Base-by-base conservation (phyloP, 2,888 invertebrate genomes). In the Euplexia lucipara region DNA sequence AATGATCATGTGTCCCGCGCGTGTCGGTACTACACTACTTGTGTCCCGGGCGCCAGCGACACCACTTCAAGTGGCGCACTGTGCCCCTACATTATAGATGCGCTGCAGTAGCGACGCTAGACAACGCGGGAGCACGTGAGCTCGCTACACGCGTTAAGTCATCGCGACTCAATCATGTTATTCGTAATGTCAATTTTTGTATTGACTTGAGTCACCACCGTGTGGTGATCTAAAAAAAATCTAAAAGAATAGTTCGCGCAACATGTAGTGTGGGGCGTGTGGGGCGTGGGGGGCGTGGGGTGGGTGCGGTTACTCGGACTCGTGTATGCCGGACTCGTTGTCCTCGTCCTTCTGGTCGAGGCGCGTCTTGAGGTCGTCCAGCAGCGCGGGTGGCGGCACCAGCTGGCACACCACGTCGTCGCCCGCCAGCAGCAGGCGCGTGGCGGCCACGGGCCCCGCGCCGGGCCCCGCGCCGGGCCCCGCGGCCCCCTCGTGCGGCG, bases 241-340 rank as follows among this genome's bases (percentile, higher is more conserved):
- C n/a, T n/a, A n/a, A n/a, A n/a, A n/a, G n/a, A n/a, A n/a, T n/a
- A n/a, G n/a, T n/a, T n/a, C n/a, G n/a, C n/a, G n/a, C n/a, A n/a
- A n/a, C n/a, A n/a, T n/a, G n/a, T n/a, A n/a, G n/a, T n/a, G n/a
- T n/a, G n/a, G 9, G 6, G 32, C 6, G 3, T 6, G 20, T 7
- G 20, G n/a, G 22, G 16, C 12, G n/a, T 12, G 20, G n/a, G 14
- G 9, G 1, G 14, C 41, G 30, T 9, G 12, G 48, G 7, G 53
- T 1, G 51, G 14, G 16, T 26, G 30, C 51, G 48, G 83, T 83
- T 90, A 94, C 88, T 95, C 94, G 86, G 94, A 83, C 84, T 94
- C 95, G 88, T 94, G 94, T 63, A 94, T 94, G 81, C 93, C 95
- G 75, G 94, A 93, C 88, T 94, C 94, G 88, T 87, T 90, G 87